Base-by-base conservation (phyloP, 2,888 invertebrate species). In the Agrotis puta region DNA sequence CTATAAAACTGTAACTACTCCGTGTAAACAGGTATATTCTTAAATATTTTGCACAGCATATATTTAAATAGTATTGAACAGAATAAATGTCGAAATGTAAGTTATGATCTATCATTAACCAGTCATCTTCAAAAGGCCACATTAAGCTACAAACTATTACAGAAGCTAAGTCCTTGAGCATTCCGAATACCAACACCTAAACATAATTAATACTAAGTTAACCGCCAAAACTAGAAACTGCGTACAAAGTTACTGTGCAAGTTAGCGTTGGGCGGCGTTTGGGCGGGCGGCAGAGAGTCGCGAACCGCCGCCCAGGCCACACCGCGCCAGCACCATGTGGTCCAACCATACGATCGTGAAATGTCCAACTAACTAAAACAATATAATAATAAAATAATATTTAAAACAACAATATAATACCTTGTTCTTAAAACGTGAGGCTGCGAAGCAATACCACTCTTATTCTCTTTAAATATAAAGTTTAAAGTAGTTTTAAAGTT, bases 201-300 rank as follows among this genome's bases (percentile, higher is more conserved):
- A 74, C 22, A 39, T 58, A 27, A 59, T 45, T 24, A 22, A 62
- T 48, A 18, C 59, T 54, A 68, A 79, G 61, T 77, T 75, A 68
- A 51, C 43, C 62, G 63, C 58, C 53, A 43, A 71, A 79, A 81
- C 68, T 74, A 54, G 59, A 45, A 85, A 84, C 71, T 86, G 84
- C 83, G 88, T 85, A 78, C 67, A 77, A 88, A 88, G 84, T 86
- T 87, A 68, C 74, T 48, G 45, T 73, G 74, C 77, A 84, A 84
- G 84, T 84, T 79, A 50, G 11, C 58, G 63, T 76, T 79, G 85
- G 88, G 89, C 89, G 90, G 89, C 88, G 64, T 74, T 67, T 73
- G 63, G 81, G 88, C 89, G 89, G 89, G 80, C 90, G 92, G 88
- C 94, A 94, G 90, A 94, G 83, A 88, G 91, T 88, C 87, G 84